Evolutionary conservation across 1,140 invertebrate genomes (phyloP).

Genomic region (Lepidostoma basale): DNA sequence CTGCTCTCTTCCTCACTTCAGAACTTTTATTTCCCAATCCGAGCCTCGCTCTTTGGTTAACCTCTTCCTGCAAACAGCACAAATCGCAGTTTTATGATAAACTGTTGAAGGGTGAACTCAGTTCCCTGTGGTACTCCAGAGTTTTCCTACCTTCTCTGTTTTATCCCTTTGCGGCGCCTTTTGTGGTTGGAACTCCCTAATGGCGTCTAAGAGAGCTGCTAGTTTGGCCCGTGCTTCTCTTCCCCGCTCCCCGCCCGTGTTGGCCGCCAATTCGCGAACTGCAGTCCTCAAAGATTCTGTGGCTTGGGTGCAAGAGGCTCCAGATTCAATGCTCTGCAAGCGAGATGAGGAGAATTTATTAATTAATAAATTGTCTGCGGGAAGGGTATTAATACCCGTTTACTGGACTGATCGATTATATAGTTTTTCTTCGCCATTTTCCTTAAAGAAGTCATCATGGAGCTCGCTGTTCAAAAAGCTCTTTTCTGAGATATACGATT

Average conservation of each 20-base stretch:
- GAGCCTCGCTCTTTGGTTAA: slow-evolving; percentile 36
- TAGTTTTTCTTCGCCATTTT: no score
- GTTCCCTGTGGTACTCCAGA: neutral
- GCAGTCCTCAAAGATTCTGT: slow-evolving; percentile 30
- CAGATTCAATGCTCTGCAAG: slow-evolving; percentile 38
- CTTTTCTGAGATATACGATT: neutral
- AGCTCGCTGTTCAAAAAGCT: no score
- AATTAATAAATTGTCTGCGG: no score
- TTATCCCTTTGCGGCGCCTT: slow-evolving; percentile 28
- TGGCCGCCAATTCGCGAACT: slow-evolving; percentile 32
- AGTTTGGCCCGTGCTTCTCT: slow-evolving; percentile 35
- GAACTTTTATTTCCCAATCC: slow-evolving; percentile 17
- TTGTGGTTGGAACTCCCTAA: slow-evolving; percentile 23
- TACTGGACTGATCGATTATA: no score
- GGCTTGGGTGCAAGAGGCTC: slow-evolving; percentile 15
- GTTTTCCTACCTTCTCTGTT: slow-evolving; percentile 35
- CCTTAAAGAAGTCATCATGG: no score
- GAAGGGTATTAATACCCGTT: no score
- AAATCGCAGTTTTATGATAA: neutral
- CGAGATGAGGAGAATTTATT: no score
- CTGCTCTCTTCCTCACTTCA: slow-evolving; percentile 36
- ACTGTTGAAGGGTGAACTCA: neutral
- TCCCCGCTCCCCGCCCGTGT: slow-evolving; percentile 35
- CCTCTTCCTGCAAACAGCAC: slow-evolving; percentile 33
- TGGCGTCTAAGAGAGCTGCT: slow-evolving; percentile 32